phyloP scores from a whole-genome alignment of 2,888 invertebrate genomes.

The Nomada fabriciana region DNA sequence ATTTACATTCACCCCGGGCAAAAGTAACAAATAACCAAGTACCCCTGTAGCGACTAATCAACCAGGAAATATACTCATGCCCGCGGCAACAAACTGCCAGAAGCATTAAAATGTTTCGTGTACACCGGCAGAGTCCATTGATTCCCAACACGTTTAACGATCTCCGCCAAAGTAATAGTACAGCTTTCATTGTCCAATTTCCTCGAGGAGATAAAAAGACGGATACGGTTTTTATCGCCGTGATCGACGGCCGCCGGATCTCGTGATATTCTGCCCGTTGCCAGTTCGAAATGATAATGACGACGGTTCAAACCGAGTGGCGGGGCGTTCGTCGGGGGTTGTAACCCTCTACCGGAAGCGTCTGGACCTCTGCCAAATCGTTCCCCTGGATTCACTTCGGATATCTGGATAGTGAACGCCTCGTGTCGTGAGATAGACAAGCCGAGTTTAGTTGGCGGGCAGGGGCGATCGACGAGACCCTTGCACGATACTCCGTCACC shows the following conservation, averaged over 20 bases:
- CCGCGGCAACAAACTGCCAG: not conserved
- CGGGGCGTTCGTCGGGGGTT: not conserved
- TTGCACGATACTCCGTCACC: constrained; percentile 40
- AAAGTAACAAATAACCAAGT: not conserved
- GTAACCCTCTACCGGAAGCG: constrained; percentile 31
- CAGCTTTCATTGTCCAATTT: constrained; percentile 31
- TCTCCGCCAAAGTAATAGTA: not conserved
- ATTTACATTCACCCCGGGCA: not conserved
- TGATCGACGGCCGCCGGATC: constrained; percentile 29
- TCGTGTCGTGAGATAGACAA: constrained; percentile 53
- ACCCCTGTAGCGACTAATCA: not conserved
- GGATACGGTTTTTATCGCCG: constrained; percentile 16
- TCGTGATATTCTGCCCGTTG: constrained; percentile 37
- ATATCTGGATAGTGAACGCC: constrained; percentile 38
- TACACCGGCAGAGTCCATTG: not conserved
- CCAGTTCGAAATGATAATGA: constrained; percentile 60
- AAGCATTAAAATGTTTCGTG: not conserved
- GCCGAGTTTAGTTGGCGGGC: constrained; percentile 48
- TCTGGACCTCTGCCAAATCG: constrained; percentile 65
- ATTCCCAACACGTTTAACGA: not conserved
- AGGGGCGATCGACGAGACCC: constrained; percentile 34
- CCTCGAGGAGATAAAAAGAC: constrained; percentile 1
- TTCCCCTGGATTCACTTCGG: constrained; percentile 47
- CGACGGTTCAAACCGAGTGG: constrained; percentile 35
- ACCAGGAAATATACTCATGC: not conserved